phyloP scores from a whole-genome alignment of 2,888 invertebrate species.

The Pogonocherus hispidulus region DNA sequence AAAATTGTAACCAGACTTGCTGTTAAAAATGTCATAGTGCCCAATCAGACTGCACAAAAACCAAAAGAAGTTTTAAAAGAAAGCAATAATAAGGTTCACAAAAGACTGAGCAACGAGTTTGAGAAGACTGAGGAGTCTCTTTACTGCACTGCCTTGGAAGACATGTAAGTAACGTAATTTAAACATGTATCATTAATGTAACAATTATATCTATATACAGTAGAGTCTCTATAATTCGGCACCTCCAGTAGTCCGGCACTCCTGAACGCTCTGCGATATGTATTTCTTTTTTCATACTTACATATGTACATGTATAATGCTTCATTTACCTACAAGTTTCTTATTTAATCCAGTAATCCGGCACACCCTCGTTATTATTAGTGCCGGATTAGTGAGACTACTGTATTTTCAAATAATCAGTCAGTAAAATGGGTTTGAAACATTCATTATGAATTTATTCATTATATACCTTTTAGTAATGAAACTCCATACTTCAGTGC shows the following conservation, averaged over 20 bases:
- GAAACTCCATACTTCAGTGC: conserved; percentile 59
- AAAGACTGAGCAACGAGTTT: conserved; percentile 78
- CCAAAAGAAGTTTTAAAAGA: conserved; percentile 63
- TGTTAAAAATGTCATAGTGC: conserved; percentile 52
- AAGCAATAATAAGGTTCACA: conserved; percentile 65
- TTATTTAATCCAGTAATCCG: no score
- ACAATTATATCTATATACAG: no score
- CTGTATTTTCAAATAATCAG: no score
- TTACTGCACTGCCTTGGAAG: conserved; percentile 84
- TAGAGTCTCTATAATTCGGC: not conserved
- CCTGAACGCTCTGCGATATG: no score
- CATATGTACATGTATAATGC: no score
- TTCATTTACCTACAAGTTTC: no score
- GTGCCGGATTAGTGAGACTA: no score
- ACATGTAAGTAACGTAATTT: conserved; percentile 71
- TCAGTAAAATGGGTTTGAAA: not conserved
- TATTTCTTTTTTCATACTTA: no score
- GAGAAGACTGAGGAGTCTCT: conserved; percentile 82
- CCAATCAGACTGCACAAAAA: conserved; percentile 64
- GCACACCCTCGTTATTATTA: no score
- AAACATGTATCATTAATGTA: no score
- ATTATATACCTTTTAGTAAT: conserved; percentile 51
- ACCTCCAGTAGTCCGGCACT: not conserved
- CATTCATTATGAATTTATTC: not conserved
- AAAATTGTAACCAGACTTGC: conserved; percentile 65